Conservation (phyloP, 2,113 vertebrate genomes). For the Carlito syrichta region DNA sequence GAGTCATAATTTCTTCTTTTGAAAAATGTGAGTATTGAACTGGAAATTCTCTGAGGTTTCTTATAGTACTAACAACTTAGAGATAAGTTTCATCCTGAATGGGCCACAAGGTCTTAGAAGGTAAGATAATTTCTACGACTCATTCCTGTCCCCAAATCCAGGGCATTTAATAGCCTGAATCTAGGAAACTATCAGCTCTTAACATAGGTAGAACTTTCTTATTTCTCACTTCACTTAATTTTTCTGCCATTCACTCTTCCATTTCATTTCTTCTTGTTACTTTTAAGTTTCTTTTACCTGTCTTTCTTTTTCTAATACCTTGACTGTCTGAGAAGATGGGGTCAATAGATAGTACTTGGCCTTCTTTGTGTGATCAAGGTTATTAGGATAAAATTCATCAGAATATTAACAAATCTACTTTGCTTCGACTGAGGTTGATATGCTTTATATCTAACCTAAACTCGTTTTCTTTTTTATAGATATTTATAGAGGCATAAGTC, state of each 20-base stretch:
- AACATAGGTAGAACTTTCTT: background rate
- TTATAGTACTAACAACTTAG: background rate
- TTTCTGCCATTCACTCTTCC: background rate
- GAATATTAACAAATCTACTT: background rate
- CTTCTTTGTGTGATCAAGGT: background rate
- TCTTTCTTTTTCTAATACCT: background rate
- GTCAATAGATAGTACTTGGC: background rate
- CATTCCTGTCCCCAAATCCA: background rate
- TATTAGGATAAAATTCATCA: background rate
- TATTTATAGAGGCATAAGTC: background rate
- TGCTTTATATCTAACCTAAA: background rate
- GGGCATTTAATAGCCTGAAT: background rate
- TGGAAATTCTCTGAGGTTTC: background rate
- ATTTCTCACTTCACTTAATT: background rate
- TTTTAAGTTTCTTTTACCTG: background rate
- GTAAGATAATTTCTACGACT: background rate
- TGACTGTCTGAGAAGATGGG: background rate
- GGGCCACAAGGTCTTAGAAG: background rate
- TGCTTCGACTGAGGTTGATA: background rate
- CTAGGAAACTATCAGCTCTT: background rate
- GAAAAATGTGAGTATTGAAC: background rate
- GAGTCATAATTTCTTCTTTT: conserved; percentile 17
- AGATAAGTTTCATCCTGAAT: background rate
- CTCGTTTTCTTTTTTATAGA: background rate
- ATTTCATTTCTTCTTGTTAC: background rate